phyloP scores from a whole-genome alignment of 2,888 invertebrate genomes.

The Drosophila peninsularis region DNA sequence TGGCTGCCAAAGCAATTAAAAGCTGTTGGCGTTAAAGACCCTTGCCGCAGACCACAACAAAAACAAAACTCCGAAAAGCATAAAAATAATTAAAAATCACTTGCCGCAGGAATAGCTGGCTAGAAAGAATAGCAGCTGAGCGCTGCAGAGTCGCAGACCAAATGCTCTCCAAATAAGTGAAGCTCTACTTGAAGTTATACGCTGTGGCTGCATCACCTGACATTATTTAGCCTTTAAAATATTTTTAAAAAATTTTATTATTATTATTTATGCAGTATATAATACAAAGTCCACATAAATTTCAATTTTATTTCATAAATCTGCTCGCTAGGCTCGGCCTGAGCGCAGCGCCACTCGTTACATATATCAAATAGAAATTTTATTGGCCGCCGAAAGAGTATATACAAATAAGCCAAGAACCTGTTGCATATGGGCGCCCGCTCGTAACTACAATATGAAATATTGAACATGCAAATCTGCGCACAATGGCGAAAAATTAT shows the following conservation, averaged over 20 bases:
- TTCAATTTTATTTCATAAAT: not conserved
- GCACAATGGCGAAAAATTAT: slow-evolving; percentile 27
- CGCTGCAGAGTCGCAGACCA: not conserved
- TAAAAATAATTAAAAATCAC: slow-evolving; percentile 49
- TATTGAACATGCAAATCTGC: slow-evolving; percentile 30
- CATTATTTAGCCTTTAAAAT: too few species aligned
- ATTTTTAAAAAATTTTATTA: not conserved
- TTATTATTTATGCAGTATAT: too few species aligned
- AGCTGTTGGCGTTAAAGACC: slow-evolving; percentile 45
- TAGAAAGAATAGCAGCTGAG: slow-evolving; percentile 10
- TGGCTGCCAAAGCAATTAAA: slow-evolving; percentile 67
- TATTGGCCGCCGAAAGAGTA: not conserved
- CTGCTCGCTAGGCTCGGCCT: not conserved
- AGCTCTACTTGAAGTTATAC: too few species aligned
- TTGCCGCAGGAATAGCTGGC: slow-evolving; percentile 14
- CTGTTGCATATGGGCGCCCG: slow-evolving; percentile 39
- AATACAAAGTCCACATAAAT: not conserved
- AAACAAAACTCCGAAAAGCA: slow-evolving; percentile 2
- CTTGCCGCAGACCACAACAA: slow-evolving; percentile 40
- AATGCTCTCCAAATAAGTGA: too few species aligned
- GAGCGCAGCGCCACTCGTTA: not conserved
- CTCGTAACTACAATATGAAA: slow-evolving; percentile 21
- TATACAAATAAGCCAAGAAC: slow-evolving; percentile 39
- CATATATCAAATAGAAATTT: not conserved
- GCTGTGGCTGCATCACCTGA: too few species aligned